These are phyloP conservation scores for Sericinus montela DNA, from an alignment of 2,888 invertebrate genomes.

Conservation along the genomic window DNA sequence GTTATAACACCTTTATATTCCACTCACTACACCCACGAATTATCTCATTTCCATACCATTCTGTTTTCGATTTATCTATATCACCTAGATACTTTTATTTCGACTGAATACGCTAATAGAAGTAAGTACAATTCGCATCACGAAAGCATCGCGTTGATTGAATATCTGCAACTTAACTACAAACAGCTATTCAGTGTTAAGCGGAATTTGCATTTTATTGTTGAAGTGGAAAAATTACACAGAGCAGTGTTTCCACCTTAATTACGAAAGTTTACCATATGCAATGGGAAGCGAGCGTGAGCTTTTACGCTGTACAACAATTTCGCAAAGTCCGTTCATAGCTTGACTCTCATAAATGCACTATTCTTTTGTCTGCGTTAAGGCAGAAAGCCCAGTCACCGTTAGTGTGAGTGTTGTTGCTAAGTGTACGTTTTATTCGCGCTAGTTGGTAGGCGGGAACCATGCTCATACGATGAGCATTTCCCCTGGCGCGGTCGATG, in stretches of 20 bases:
- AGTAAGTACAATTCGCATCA: slow-evolving; percentile 13
- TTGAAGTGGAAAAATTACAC: neutral
- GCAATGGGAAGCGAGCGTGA: neutral
- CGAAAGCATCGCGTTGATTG: slow-evolving; percentile 16
- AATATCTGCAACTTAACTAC: slow-evolving; percentile 17
- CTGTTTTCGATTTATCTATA: slow-evolving; percentile 53
- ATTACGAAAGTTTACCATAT: neutral
- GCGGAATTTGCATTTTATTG: slow-evolving; percentile 8
- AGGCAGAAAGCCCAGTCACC: slow-evolving; percentile 51
- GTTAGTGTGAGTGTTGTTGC: slow-evolving; percentile 63
- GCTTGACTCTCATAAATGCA: slow-evolving; percentile 46
- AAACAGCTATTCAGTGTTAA: slow-evolving; percentile 7
- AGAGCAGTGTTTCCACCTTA: neutral
- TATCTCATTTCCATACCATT: slow-evolving; percentile 62
- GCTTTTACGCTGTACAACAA: slow-evolving; percentile 2
- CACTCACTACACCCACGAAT: slow-evolving; percentile 47
- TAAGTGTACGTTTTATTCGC: slow-evolving; percentile 71
- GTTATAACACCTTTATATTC: slow-evolving; percentile 65
- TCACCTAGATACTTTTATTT: slow-evolving; percentile 21
- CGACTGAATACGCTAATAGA: slow-evolving; percentile 7
- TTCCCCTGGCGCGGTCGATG: slow-evolving; percentile 46
- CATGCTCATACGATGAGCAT: slow-evolving; percentile 75
- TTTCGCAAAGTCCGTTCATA: slow-evolving; percentile 40
- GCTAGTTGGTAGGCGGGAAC: slow-evolving; percentile 61
- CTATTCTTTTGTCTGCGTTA: slow-evolving; percentile 47